Percentiles rank a stretch among this genome's conserved stretches.
These are phyloP conservation scores for Semotilus atromaculatus DNA, from an alignment of 2,797 vertebrate genomes.

Conservation along the genomic window DNA sequence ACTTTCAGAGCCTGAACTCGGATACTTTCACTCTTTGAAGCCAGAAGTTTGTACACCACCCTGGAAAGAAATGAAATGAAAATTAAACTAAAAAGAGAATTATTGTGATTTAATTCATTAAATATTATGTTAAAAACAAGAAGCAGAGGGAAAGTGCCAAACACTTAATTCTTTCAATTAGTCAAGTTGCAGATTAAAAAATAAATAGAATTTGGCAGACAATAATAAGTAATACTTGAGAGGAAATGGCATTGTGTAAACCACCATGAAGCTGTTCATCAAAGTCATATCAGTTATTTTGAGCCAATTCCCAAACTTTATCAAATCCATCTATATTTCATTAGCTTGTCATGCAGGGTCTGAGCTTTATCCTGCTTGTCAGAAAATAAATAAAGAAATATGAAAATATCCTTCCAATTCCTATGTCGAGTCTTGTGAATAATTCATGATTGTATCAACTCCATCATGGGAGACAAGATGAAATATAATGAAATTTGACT, in stretches of 20 bases:
- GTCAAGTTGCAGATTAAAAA: neutral
- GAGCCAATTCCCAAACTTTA: conserved; percentile 44
- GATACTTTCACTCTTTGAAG: conserved; percentile 96
- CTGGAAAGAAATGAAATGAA: conserved; percentile 69
- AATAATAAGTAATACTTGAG: conserved; percentile 15
- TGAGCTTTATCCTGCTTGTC: conserved; percentile 60
- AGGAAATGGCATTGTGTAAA: conserved; percentile 30
- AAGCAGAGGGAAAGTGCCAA: neutral
- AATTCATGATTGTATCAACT: conserved; percentile 64
- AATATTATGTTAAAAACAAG: neutral
- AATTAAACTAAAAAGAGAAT: neutral
- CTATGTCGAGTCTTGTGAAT: conserved; percentile 59
- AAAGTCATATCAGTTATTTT: conserved; percentile 38
- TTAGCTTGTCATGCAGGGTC: conserved; percentile 55
- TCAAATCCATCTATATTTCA: conserved; percentile 65
- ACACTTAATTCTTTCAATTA: neutral
- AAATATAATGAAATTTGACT: conserved; percentile 43
- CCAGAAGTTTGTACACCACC: conserved; percentile 96
- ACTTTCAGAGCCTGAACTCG: conserved; percentile 97
- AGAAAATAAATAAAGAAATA: conserved; percentile 64
- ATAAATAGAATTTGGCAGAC: neutral
- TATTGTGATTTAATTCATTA: neutral
- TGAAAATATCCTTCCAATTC: conserved; percentile 63
- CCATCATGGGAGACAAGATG: conserved; percentile 27
- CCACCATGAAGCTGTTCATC: conserved; percentile 43